Evolutionary conservation across 1,140 invertebrate species (phyloP), one percentile per base, ranked within the genome.

Genomic region (Ceratosolen fusciceps): DNA sequence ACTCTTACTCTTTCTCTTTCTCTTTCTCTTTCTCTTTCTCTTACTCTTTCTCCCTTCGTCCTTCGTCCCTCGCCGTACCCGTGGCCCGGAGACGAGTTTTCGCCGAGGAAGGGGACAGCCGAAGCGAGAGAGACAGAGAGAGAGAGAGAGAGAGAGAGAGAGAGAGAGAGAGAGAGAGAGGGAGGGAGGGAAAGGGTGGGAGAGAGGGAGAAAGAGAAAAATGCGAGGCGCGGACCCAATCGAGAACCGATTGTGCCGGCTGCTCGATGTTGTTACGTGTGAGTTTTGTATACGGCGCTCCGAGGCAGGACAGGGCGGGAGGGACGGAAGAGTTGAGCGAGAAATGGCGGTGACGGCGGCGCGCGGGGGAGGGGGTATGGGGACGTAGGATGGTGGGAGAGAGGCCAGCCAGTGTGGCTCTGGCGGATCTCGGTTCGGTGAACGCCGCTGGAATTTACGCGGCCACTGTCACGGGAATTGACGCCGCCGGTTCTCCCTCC

Each of bases 241-340:
- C 71, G 58, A 67, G 58, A 47, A 74, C 47, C 77, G 47, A 79
- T 73, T 77, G 58, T 65, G 10, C 29, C 60, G 60, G n/a, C 39
- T 68, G 49, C 73, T 29, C 31, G 14, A 39, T 14, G 65, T 21
- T 68, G 39, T 37, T 43, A 24, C 72, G 31, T 60, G n/a, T 21
- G 24, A 47, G 8, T 31, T 74, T 49, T 52, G 58, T 21, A 26
- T 60, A 47, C 37, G 12, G 49, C 19, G 2, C 29, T 24, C 2
- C 2, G 65, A 67, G 65, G 39, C n/a, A n/a, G n/a, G n/a, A n/a
- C n/a, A n/a, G n/a, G n/a, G n/a, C n/a, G n/a, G n/a, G 34, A 67
- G 37, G 10, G 62, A 21, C 31, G 65, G 39, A 37, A 68, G 67
- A 70, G 67, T 39, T 26, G 39, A 14, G 39, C 24, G 67, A 19